Conservation (phyloP, 2,797 vertebrate genomes). For the Diceros bicornis region DNA sequence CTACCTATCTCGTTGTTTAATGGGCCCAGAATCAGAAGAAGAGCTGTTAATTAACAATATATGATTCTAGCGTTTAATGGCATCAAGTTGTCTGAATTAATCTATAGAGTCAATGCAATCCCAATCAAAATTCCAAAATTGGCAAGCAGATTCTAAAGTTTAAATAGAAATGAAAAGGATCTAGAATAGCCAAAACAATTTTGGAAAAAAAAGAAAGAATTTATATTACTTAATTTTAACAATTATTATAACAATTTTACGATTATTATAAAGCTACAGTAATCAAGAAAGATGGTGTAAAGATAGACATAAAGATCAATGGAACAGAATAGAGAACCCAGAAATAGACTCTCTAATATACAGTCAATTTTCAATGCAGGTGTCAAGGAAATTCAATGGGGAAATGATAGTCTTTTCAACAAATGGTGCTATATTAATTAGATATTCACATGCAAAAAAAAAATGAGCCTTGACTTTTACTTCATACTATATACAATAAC, state of each 20-base stretch:
- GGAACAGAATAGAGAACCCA: neutral
- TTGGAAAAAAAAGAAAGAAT: neutral
- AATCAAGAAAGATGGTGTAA: neutral
- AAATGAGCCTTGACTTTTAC: neutral
- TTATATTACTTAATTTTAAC: neutral
- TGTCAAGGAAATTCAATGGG: neutral
- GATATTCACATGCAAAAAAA: neutral
- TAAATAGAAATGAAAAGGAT: neutral
- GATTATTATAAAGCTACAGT: constrained; percentile 12
- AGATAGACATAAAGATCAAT: neutral
- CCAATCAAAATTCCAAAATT: constrained; percentile 37
- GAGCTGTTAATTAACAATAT: neutral
- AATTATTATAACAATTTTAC: neutral
- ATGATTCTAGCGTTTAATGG: neutral
- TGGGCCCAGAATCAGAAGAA: neutral
- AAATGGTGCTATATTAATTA: neutral
- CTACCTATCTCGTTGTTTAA: neutral
- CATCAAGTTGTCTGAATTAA: neutral
- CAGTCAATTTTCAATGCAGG: constrained; percentile 36
- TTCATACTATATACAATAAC: neutral
- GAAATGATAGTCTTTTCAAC: constrained; percentile 31
- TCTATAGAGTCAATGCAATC: neutral
- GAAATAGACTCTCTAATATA: neutral
- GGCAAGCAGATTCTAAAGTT: neutral
- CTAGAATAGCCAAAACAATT: neutral